These are phyloP conservation scores for Bombus vancouverensis DNA, from an alignment of 1,140 invertebrate species.

Conservation along the genomic window DNA sequence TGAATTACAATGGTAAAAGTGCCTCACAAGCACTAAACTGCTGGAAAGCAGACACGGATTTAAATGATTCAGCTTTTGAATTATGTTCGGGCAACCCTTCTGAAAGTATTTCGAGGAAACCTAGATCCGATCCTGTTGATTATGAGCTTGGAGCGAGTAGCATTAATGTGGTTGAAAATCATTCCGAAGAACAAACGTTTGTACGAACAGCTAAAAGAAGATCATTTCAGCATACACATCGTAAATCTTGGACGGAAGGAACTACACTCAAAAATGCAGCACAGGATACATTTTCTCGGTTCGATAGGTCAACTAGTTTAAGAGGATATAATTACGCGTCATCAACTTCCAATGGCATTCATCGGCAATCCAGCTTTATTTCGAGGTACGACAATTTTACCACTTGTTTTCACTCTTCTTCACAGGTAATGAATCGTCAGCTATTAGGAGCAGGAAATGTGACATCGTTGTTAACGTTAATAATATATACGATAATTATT, in stretches of 20 bases:
- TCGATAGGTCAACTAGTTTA: slow-evolving; percentile 61
- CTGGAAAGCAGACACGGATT: slow-evolving; percentile 13
- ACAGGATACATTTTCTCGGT: slow-evolving; percentile 8
- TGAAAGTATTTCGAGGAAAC: background rate
- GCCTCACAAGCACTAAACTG: background rate
- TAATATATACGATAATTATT: background rate
- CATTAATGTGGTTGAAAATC: slow-evolving; percentile 36
- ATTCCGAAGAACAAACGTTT: slow-evolving; percentile 8
- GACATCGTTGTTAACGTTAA: background rate
- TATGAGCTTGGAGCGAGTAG: slow-evolving; percentile 27
- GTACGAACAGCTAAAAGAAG: slow-evolving; percentile 37
- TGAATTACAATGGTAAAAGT: background rate
- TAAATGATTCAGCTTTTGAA: slow-evolving; percentile 64
- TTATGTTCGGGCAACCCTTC: slow-evolving; percentile 20
- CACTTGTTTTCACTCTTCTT: background rate
- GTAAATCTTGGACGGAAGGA: slow-evolving; percentile 75
- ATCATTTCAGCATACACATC: slow-evolving; percentile 46
- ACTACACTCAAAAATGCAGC: slow-evolving; percentile 11
- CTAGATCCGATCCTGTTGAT: slow-evolving; percentile 57
- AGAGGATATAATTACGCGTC: slow-evolving; percentile 61
- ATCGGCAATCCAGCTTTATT: slow-evolving; percentile 26
- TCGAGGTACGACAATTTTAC: slow-evolving; percentile 41
- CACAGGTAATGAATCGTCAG: too few relatives aligned
- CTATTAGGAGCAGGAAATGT: background rate
- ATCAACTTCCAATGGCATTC: slow-evolving; percentile 59